Conservation (phyloP, 64 coral and sea anemone genomes). For the Astreopora myriophthalma region DNA sequence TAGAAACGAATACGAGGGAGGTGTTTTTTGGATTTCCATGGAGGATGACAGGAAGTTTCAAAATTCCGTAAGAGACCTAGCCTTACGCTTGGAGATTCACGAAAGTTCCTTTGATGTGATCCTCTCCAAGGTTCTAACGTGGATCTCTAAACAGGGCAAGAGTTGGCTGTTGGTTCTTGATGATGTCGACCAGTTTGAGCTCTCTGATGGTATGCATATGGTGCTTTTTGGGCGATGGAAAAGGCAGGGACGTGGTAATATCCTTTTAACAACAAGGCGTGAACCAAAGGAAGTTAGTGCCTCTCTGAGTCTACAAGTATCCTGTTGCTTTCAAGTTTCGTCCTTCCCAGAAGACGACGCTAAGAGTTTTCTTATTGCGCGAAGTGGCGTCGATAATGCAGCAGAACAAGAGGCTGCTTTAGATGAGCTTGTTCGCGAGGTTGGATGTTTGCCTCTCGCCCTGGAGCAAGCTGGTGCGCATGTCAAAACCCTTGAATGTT, state of each 20-base stretch:
- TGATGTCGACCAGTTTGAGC: not conserved
- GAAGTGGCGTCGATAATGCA: not conserved
- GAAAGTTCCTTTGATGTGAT: not conserved
- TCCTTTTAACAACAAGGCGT: not conserved
- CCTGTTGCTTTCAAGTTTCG: not conserved
- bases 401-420: not conserved
- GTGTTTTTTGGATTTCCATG: slow-evolving; percentile 58
- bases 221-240: not conserved
- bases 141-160: not conserved
- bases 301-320: not conserved
- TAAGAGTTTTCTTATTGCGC: not conserved
- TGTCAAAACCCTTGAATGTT: slow-evolving; percentile 14
- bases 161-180: not conserved
- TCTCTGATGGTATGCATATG: not conserved
- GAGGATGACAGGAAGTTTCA: slow-evolving; percentile 43
- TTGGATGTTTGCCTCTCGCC: slow-evolving; percentile 52
- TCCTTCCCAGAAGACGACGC: not conserved
- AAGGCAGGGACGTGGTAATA: not conserved
- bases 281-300: not conserved
- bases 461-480: slow-evolving; percentile 65
- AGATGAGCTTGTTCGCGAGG: not conserved
- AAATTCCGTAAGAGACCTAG: slow-evolving; percentile 47
- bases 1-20: slow-evolving; percentile 28
- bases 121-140: not conserved
- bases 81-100: slow-evolving; percentile 25